Evolutionary conservation across 2,797 vertebrate genomes (phyloP), one percentile per base, ranked within the genome.

Genomic region (Linurgus olivaceus): DNA sequence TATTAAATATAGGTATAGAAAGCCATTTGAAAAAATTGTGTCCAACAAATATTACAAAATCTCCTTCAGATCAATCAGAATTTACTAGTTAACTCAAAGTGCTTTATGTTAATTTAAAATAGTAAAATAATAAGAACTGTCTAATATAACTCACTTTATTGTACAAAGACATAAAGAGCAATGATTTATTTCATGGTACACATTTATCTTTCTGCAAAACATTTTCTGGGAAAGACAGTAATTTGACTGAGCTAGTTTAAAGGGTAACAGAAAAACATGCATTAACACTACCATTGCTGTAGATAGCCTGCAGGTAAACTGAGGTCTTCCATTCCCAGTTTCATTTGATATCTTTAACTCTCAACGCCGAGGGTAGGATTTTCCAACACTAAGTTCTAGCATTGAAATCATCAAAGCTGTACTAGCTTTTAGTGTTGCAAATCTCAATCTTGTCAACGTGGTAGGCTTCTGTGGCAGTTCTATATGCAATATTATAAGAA

Each of bases 251-350:
- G 48, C 42, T 94, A 28, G 19, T 86, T 35, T 65, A 84, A 86
- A 38, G 45, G 40, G 70, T 91, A 97, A 82, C 90, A 91, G 48
- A 95, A 65, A 86, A 91, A 77, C 98, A 97, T 98, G 97, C 97
- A 97, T 95, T 88, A 94, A 97, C 93, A 95, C 94, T 93, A 96
- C 91, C 90, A 96, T 88, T 91, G 70, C 86, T 95, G 95, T 97
- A 96, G 94, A 97, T 59, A 96, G 97, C 96, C 97, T 96, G 92
- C 90, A 96, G 94, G 89, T 90, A 96, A 97, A 96, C 97, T 96
- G 97, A 97, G 96, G 92, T 96, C 98, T 98, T 98, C 98, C 98
- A 98, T 95, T 98, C 98, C 98, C 98, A 98, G 98, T 88, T 87
- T 96, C 80, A 91, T 78, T 80, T 76, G 66, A 67, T 75, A 89